These are phyloP conservation scores for Colistium nudipinnis DNA, from an alignment of 2,113 vertebrate species.

Conservation along the genomic window DNA sequence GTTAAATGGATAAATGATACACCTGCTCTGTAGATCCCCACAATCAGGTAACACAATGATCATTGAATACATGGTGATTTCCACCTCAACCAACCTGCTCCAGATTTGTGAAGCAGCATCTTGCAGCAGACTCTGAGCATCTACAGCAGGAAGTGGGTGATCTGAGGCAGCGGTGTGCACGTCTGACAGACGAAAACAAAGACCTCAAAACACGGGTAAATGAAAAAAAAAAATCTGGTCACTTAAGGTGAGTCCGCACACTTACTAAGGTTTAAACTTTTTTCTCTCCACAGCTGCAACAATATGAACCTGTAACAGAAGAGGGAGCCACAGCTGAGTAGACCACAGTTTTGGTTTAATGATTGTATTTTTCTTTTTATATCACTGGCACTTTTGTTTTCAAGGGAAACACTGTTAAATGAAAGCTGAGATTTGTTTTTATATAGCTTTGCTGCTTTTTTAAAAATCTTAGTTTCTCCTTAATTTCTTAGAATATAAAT, in stretches of 20 bases:
- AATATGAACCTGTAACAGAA: conserved; percentile 85
- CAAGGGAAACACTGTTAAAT: conserved; percentile 2
- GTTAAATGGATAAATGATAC: too few species aligned
- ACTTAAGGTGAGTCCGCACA: not conserved
- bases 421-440: conserved; percentile 1
- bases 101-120: conserved; percentile 93
- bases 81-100: conserved; percentile 78
- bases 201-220: conserved; percentile 90
- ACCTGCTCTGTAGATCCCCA: too few species aligned
- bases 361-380: conserved; percentile 4
- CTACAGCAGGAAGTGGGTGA: conserved; percentile 89
- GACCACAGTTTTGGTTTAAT: conserved; percentile 29
- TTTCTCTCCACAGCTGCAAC: conserved; percentile 83
- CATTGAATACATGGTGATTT: not conserved
- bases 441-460: conserved; percentile 14
- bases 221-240: not conserved
- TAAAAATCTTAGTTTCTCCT: conserved; percentile 15
- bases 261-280: not conserved
- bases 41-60: too few species aligned
- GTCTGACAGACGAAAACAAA: conserved; percentile 90
- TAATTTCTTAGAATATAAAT: conserved; percentile 52
- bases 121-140: conserved; percentile 85
- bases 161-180: conserved; percentile 89
- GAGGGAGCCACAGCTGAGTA: conserved; percentile 85
- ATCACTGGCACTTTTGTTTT: conserved; percentile 14